Conservation (phyloP, 2,797 vertebrate species). For the Paedocypris micromegethes region DNA sequence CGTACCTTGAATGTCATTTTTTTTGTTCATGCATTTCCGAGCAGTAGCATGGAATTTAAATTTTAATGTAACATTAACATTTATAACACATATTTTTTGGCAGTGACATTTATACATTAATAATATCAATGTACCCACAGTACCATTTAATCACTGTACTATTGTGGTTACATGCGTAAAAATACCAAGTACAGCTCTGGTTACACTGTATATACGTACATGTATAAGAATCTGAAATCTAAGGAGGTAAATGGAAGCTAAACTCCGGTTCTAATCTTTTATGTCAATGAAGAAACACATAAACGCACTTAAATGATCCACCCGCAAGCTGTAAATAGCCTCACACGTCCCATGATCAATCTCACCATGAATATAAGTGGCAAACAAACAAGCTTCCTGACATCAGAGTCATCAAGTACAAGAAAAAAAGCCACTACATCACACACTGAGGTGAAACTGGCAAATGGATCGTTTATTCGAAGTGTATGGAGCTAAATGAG, state of each 20-base stretch:
- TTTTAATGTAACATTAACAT: no score
- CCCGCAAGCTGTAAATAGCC: constrained; percentile 36
- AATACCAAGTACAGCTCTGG: no score
- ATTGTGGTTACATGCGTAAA: no score
- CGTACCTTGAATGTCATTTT: no score
- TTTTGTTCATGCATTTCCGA: no score
- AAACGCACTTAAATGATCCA: constrained; percentile 15
- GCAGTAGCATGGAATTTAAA: no score
- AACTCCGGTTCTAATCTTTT: neutral
- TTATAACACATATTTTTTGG: no score
- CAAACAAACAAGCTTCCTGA: constrained; percentile 15
- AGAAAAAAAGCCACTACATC: constrained; percentile 2
- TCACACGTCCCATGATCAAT: constrained; percentile 32
- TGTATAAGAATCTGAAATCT: constrained; percentile 13
- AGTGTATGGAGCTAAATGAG: constrained; percentile 9
- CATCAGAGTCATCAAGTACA: constrained; percentile 15
- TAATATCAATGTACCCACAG: no score
- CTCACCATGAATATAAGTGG: neutral
- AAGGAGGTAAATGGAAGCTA: constrained; percentile 3
- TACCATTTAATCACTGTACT: no score
- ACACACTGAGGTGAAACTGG: neutral
- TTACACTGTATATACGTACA: no score
- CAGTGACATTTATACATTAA: no score
- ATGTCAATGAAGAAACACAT: constrained; percentile 14
- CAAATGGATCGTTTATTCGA: constrained; percentile 5